Evolutionary conservation across 2,797 vertebrate species (phyloP).

Genomic region (Falco biarmicus): DNA sequence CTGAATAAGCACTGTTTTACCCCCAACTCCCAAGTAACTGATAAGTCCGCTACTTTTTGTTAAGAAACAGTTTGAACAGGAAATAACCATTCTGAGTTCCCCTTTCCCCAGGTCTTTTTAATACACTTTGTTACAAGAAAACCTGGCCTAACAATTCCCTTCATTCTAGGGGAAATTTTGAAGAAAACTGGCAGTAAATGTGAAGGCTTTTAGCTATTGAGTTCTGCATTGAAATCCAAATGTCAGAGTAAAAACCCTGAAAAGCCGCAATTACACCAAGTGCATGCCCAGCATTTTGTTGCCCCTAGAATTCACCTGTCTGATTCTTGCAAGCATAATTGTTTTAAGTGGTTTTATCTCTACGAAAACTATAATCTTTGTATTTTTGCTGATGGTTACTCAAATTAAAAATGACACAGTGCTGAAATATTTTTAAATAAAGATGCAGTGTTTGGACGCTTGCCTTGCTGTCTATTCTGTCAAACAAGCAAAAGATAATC

Average conservation of each 20-base stretch:
- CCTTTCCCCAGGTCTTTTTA: background rate
- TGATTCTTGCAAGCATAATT: conserved; percentile 6
- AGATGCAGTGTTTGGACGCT: background rate
- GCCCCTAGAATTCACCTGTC: background rate
- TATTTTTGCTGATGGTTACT: background rate
- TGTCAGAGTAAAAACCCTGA: conserved; percentile 2
- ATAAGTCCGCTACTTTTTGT: background rate
- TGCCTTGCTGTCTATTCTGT: background rate
- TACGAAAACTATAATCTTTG: background rate
- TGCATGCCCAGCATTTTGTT: background rate
- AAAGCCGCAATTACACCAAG: background rate
- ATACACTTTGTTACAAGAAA: background rate
- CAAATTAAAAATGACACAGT: background rate
- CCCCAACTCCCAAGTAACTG: background rate
- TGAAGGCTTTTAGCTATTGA: conserved; percentile 26
- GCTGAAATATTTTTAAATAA: background rate
- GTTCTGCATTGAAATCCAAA: background rate
- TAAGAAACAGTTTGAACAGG: background rate
- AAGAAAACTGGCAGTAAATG: background rate
- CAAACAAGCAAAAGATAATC: background rate
- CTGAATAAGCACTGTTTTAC: background rate
- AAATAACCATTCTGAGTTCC: background rate
- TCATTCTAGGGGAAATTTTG: conserved; percentile 16
- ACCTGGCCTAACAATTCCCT: background rate
- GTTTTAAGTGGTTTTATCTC: background rate